Percentiles rank a stretch among this genome's conserved stretches.
Conservation (phyloP, 2,888 invertebrate genomes). For the Miltochrista miniata region DNA sequence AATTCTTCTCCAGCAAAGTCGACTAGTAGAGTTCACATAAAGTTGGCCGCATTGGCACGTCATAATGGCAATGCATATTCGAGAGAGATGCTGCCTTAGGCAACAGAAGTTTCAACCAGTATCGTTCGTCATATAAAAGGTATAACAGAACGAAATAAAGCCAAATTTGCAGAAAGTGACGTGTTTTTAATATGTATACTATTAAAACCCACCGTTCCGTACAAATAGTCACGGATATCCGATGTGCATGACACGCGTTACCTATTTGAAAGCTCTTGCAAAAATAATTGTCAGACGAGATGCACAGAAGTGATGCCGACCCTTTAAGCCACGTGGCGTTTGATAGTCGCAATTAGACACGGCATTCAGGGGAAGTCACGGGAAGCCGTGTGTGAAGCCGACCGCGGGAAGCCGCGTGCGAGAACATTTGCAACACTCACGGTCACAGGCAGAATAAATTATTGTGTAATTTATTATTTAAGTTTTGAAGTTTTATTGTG, state of each 20-base stretch:
- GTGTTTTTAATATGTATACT: no score
- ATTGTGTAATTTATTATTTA: conserved; percentile 58
- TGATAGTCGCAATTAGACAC: conserved; percentile 71
- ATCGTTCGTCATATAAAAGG: no score
- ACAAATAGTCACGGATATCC: conserved; percentile 7
- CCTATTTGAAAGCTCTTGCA: conserved; percentile 21
- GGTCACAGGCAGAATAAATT: conserved; percentile 66
- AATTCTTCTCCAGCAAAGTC: no score
- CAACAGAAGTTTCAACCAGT: no score
- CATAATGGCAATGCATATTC: no score
- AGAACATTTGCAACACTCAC: conserved; percentile 45
- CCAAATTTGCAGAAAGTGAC: no score
- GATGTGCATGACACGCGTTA: not conserved
- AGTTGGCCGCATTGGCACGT: no score
- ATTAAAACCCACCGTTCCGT: no score
- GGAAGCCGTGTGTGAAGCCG: conserved; percentile 45
- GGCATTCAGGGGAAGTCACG: conserved; percentile 57
- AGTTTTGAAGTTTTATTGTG: conserved; percentile 31
- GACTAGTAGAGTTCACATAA: no score
- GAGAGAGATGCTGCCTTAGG: no score
- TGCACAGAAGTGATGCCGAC: conserved; percentile 22
- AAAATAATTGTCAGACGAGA: conserved; percentile 23
- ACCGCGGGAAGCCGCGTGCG: conserved; percentile 15
- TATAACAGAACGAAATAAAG: no score
- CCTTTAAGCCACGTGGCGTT: conserved; percentile 64